phyloP scores from a whole-genome alignment of 2,113 vertebrate species.

The Rhizomys pruinosus region DNA sequence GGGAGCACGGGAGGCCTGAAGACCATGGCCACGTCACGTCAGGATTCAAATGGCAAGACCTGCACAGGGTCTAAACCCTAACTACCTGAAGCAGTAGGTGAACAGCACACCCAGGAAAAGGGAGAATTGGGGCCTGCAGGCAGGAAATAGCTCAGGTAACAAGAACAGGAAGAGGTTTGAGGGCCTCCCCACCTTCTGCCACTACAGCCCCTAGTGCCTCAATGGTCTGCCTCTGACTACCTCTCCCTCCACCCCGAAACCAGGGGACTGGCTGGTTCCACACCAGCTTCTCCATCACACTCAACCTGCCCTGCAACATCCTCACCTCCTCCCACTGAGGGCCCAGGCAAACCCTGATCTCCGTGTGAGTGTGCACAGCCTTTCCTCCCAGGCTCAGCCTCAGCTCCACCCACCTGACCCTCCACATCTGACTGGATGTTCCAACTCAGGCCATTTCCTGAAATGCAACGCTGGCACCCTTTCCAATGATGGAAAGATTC shows the following conservation, averaged over 20 bases:
- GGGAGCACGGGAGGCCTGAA: not conserved
- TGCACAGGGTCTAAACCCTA: rapidly evolving
- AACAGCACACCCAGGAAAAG: not conserved
- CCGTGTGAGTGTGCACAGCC: not conserved
- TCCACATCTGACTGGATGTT: not conserved
- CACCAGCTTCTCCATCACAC: not conserved
- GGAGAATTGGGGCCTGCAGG: not conserved
- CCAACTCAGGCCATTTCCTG: not conserved
- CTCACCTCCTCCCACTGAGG: no score
- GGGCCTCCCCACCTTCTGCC: not conserved
- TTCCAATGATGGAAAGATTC: not conserved
- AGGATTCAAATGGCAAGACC: not conserved
- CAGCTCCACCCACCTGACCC: not conserved
- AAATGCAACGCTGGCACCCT: not conserved
- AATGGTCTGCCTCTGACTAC: not conserved
- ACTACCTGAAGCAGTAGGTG: not conserved
- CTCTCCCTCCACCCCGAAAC: not conserved
- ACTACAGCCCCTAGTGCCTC: not conserved
- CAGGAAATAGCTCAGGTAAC: not conserved
- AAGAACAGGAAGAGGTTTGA: not conserved
- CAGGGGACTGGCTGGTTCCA: not conserved
- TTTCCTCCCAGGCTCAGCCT: not conserved
- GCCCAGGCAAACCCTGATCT: not conserved
- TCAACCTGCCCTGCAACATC: not conserved
- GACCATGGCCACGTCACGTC: not conserved